Base-by-base conservation (phyloP, 2,797 vertebrate species). In the Pogonophryne albipinna region DNA sequence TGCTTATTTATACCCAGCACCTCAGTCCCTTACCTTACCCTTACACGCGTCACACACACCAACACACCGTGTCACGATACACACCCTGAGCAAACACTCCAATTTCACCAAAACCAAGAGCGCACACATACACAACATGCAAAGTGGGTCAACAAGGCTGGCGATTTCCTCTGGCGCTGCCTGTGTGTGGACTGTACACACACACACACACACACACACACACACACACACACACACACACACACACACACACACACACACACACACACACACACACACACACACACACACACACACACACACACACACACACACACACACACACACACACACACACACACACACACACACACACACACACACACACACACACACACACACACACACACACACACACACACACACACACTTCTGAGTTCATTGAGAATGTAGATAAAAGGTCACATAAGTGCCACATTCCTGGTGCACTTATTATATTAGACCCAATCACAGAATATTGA, bases 121-220 rank as follows among this genome's bases (percentile, higher is more conserved):
- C 52, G 56, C 34, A 45, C 50, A 58, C 68, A 57, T 27, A 17
- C 50, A 58, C 55, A 31, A 50, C 66, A 87, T 34, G 52, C 67
- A 87, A 92, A 92, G 77, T 89, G 82, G 88, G 89, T 94, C 90
- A 92, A 92, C 88, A 92, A 86, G 76, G 63, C 83, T 83, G 86
- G 84, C 69, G 87, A 88, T 92, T 89, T 92, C 74, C 87, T 89
- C 69, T 90, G 89, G 85, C 89, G 83, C 85, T 85, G 82, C 87
- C 84, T 86, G 72, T 90, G 86, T 90, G 80, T 91, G 84, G 78
- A 90, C 88, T 88, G 89, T 93, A 4, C 4, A 27, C 27, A 27
- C 27, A 27, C 27, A 27, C 27, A 27, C 27, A 27, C 27, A 27
- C 27, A 27, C 27, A 27, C 27, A 27, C 27, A 27, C 27, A 27